Evolutionary conservation across 1,140 invertebrate species (phyloP).

Genomic region (Scaptomyza graminum): DNA sequence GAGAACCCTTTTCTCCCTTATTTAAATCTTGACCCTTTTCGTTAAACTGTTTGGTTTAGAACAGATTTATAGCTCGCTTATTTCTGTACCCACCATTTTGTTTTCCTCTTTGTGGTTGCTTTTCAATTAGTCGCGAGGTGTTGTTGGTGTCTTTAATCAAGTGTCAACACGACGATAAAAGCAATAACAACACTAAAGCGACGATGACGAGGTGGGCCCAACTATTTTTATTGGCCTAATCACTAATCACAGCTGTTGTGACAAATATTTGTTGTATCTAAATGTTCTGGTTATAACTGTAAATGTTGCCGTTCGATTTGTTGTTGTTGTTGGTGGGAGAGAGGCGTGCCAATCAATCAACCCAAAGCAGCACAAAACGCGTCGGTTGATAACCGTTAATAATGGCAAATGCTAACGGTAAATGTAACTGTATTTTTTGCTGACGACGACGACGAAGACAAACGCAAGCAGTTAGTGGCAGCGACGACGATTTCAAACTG

Average conservation of each 20-base stretch:
- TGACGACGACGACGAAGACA: conserved; percentile 36
- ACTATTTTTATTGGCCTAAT: conserved; percentile 30
- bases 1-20: background rate
- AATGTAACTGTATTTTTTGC: conserved; percentile 31
- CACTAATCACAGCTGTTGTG: conserved; percentile 46
- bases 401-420: conserved; percentile 10
- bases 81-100: conserved; percentile 32
- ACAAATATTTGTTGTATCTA: conserved; percentile 9
- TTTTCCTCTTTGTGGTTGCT: conserved; percentile 3
- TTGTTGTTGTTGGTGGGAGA: conserved; percentile 41
- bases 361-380: conserved; percentile 9
- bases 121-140: background rate
- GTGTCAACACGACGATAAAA: conserved; percentile 13
- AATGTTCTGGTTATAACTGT: conserved; percentile 10
- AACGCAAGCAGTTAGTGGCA: conserved; percentile 38
- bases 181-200: conserved; percentile 11
- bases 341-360: conserved; percentile 60
- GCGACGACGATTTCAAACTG: conserved; percentile 40
- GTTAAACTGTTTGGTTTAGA: background rate
- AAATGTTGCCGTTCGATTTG: conserved; percentile 55
- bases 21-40: too few relatives aligned
- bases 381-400: conserved; percentile 14
- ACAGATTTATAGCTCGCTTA: conserved; percentile 1
- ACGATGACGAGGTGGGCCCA: conserved; percentile 18
- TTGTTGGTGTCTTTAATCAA: conserved; percentile 2